Conservation (phyloP, 2,888 invertebrate species). For the Plebejus anna region DNA sequence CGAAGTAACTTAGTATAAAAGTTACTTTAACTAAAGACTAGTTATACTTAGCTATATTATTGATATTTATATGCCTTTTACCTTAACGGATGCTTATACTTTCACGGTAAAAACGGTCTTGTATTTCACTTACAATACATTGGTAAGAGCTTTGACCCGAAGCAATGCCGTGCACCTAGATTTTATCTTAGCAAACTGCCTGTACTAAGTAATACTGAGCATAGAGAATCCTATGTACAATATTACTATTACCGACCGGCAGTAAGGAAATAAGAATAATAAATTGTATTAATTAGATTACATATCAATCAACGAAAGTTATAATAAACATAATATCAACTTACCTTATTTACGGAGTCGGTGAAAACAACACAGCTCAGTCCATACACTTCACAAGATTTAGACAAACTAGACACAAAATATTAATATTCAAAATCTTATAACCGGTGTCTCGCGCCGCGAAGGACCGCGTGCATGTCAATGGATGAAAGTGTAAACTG, state of each 20-base stretch:
- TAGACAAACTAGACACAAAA: constrained; percentile 10
- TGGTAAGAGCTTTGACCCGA: constrained; percentile 40
- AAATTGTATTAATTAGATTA: neutral
- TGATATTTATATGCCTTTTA: too few species aligned
- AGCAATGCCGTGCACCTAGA: constrained; percentile 40
- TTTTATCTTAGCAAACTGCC: constrained; percentile 37
- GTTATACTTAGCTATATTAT: too few species aligned
- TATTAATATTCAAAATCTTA: constrained; percentile 35
- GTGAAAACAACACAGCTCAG: neutral
- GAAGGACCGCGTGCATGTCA: constrained; percentile 76
- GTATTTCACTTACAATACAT: constrained; percentile 34
- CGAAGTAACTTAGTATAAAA: too few species aligned
- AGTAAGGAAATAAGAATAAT: neutral
- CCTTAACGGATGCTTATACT: constrained; percentile 33
- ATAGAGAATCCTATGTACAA: neutral
- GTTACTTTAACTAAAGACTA: too few species aligned
- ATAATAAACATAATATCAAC: constrained; percentile 33
- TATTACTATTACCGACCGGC: neutral
- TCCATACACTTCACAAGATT: constrained; percentile 26
- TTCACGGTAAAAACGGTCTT: constrained; percentile 34
- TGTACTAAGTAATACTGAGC: constrained; percentile 29
- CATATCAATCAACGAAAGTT: neutral
- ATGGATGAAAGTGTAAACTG: constrained; percentile 77
- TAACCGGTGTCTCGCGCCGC: constrained; percentile 60
- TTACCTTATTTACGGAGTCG: constrained; percentile 31